Evolutionary conservation across 2,888 invertebrate species (phyloP), one percentile per base, ranked within the genome.

Genomic region (Lasius fuliginosus): DNA sequence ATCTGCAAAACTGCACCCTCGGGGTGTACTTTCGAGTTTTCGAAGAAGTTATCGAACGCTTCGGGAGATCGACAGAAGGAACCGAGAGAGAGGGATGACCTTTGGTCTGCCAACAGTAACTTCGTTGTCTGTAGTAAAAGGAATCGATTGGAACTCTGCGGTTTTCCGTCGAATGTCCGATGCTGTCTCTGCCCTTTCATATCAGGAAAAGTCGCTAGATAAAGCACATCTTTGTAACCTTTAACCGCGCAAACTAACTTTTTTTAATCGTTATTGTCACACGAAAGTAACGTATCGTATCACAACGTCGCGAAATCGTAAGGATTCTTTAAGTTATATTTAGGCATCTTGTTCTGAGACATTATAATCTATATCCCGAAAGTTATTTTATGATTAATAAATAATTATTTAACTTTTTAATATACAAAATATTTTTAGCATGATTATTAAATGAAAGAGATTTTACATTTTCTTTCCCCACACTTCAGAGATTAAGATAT

Each of bases 71-170:
- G 60, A 62, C 71, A 60, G 58, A 73, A 77, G 42, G 69, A 74
- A 85, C 58, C 73, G 8, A 84, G 83, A 60, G 81, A 60, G 18
- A 18, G 77, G 53, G 68, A 60, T 76, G 64, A 69, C 68, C 76
- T 18, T 79, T 73, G 79, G 75, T 85, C 79, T 68, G 69, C 79
- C 68, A 84, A 60, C 71, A 62, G 76, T 85, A 88, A 88, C 82
- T 88, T 74, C 65, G 58, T 75, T 68, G 58, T 79, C 71, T 86
- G 85, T 76, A 36, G 65, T 12, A 88, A 88, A 87, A 87, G 83
- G 88, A 87, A 84, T 88, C 84, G 74, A 71, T 76, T 33, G 86
- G 74, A 82, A 81, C 56, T 84, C 46, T 56, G 75, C 71, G 83
- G 77, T 85, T 88, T 82, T 65, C 77, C 58, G 12, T 33, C 62